Base-by-base conservation (phyloP, 37 sponge, comb jelly and placozoan genomes). In the Spongilla lacustris region DNA sequence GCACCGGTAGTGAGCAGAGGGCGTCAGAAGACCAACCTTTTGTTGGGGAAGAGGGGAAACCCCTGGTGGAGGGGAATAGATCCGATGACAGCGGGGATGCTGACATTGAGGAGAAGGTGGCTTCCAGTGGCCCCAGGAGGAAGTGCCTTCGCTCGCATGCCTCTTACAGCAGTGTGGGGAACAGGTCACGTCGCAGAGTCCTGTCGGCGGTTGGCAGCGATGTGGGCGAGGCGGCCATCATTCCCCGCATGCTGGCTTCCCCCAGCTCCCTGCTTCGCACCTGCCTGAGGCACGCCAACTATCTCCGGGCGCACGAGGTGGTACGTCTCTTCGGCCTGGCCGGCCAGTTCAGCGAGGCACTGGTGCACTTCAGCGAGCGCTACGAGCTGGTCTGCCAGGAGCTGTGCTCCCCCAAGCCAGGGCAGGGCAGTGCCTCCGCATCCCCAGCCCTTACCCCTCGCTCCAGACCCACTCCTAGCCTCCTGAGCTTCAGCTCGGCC, bases 241-340 rank as follows among this genome's bases (percentile, higher is more conserved):
- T 96, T 24, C 83, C 82, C 37, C 78, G 79, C 31, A 95, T 97
- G 96, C 90, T 97, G 2, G 91, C 98, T 24, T 92, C 98, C 27
- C 94, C 98, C 1, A 87, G 81, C 28, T 86, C 87, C 37, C 90
- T 97, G 34, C 89, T 97, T 3, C 75, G 91, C 0, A 85, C 83
- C 81, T 97, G 98, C 67, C 80, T 97, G 34, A 73, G 77, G 37
- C 91, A 89, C 29, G 68, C 84, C 68, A 97, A 93, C 83, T 95
- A 89, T 66, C 81, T 68, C 25, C 79, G 85, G 24, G 98, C 98
- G 0, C 30, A 81, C 36, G 96, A 97, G 74, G 96, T 97, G n/a
- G 34, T 97, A 2, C 81, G 84, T 38, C 93, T 91, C 78, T 92
- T 97, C 66, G 70, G 75, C 11, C 78, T 97, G 82, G 93, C 89